A percentile compares a stretch with the other conserved stretches of the same genome.
These are phyloP conservation scores for Scopus umbretta DNA, from an alignment of 2,113 vertebrate species.

Conservation along the genomic window DNA sequence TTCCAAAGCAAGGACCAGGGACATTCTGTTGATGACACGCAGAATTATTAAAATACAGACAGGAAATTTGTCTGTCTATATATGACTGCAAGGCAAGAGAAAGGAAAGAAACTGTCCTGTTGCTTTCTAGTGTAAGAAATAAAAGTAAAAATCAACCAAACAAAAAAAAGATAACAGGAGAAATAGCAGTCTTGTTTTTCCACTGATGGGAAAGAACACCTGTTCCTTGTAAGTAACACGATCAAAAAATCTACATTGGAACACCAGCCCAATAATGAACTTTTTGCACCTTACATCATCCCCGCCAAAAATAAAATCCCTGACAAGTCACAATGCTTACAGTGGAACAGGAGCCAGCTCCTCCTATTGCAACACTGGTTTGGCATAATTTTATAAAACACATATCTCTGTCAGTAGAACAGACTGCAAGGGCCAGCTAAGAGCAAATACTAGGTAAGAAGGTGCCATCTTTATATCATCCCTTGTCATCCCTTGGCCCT, in stretches of 20 bases:
- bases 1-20: neutral
- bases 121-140: neutral
- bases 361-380: neutral
- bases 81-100: neutral
- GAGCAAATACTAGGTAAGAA: neutral
- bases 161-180: neutral
- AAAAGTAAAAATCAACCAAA: fast-evolving
- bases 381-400: neutral
- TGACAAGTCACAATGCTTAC: neutral
- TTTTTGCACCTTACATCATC: neutral
- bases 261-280: neutral
- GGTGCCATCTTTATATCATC: neutral
- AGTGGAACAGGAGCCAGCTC: neutral
- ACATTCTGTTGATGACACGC: neutral
- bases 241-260: neutral
- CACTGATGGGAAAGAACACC: neutral
- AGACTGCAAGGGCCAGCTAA: neutral
- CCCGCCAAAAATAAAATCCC: neutral
- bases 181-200: neutral
- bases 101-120: neutral
- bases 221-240: neutral
- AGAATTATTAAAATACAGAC: neutral
- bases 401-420: neutral
- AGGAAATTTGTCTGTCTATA: neutral
- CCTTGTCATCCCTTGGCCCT: neutral